Evolutionary conservation across 2,113 vertebrate genomes (phyloP), one percentile per base, ranked within the genome.

Genomic region (Leptosomus discolor): DNA sequence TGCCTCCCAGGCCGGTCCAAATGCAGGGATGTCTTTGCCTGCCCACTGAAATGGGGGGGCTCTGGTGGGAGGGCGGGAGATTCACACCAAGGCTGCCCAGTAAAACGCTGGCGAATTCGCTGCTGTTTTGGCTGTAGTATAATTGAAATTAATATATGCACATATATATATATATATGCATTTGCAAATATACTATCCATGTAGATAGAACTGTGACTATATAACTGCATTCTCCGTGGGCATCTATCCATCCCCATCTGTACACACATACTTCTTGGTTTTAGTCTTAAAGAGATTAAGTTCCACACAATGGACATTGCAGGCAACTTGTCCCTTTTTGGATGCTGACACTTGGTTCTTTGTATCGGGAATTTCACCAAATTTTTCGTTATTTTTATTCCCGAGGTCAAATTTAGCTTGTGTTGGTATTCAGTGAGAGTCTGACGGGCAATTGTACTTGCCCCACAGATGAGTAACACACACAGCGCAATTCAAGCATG

Each of bases 401-500:
- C 36, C 0, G 0, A 83, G 22, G 45, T 84, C 43, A 51, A 60
- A 83, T 74, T 82, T 65, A 41, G 9, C 34, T 81, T 64, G 23
- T 63, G 39, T 56, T 93, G 81, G 27, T 46, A 65, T 82, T 84
- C 37, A 30, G 32, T 21, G 58, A 46, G 54, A 88, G n/a, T 43
- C 78, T 36, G 46, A 43, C 39, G 46, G 75, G 39, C 68, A 54
- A 8, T 68, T 13, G 2, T 51, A 54, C 41, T 80, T 91, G 51
- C 73, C 79, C 68, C 92, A 75, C 27, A 54, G 45, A 67, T 48
- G 26, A 96, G 30, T 56, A 75, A 81, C 80, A 48, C 13, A 71
- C 34, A 81, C 36, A 81, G 26, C 60, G 77, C 85, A 94, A 32
- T 53, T 93, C 95, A 91, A 85, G 96, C 92, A 87, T 84, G 79